These are phyloP conservation scores for Micrastur ruficollis DNA, from an alignment of 2,797 vertebrate genomes.

Conservation along the genomic window DNA sequence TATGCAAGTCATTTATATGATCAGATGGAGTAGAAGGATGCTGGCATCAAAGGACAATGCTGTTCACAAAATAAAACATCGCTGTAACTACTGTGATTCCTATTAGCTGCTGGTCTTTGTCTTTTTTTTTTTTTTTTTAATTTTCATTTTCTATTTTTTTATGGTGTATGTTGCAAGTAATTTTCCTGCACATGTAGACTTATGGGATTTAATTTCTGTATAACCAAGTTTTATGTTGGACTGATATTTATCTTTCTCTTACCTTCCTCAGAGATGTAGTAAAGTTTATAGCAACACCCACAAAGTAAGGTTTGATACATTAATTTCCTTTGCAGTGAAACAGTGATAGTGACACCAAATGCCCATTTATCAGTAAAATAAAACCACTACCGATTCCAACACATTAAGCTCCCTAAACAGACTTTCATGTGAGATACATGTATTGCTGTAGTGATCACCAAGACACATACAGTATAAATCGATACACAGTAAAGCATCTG, in stretches of 20 bases:
- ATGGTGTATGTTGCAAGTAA: neutral
- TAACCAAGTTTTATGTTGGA: neutral
- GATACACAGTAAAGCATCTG: neutral
- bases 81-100: neutral
- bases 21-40: neutral
- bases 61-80: neutral
- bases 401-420: neutral
- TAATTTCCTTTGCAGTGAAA: neutral
- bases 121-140: neutral
- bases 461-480: neutral
- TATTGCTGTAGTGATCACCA: neutral
- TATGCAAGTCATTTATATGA: neutral
- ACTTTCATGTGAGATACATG: neutral
- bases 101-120: neutral
- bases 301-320: neutral
- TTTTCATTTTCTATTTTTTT: neutral
- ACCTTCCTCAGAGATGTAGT: neutral
- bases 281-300: conserved; percentile 15
- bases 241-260: neutral
- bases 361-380: neutral
- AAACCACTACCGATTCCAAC: neutral
- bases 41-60: neutral
- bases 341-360: neutral
- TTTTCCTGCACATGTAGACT: neutral
- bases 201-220: neutral